Evolutionary conservation across 2,888 invertebrate species (phyloP).

Genomic region (Diarsia mendica): DNA sequence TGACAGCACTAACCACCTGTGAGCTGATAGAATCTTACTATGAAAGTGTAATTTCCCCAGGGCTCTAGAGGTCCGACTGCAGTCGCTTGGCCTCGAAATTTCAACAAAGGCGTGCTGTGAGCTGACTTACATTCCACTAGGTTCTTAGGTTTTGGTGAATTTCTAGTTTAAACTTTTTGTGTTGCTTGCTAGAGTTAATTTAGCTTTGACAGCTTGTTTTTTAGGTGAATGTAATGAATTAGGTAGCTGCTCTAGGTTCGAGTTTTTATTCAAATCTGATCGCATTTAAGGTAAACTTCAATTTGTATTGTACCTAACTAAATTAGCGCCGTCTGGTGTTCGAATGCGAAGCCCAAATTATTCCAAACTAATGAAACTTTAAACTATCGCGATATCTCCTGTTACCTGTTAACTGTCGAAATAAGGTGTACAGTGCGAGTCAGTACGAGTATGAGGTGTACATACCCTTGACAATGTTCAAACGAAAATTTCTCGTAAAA

Average conservation of each 20-base stretch:
- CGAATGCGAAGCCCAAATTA: neutral
- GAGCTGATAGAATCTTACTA: slow-evolving; percentile 49
- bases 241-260: neutral
- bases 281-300: neutral
- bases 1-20: slow-evolving; percentile 57
- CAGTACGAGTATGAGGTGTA: no score
- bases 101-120: slow-evolving; percentile 35
- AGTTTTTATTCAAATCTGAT: neutral
- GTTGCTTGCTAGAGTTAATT: neutral
- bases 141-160: slow-evolving; percentile 23
- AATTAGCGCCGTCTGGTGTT: neutral
- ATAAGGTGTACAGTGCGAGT: no score
- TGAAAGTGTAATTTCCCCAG: slow-evolving; percentile 56
- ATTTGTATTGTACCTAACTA: neutral
- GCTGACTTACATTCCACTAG: slow-evolving; percentile 22
- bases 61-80: slow-evolving; percentile 36
- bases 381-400: neutral
- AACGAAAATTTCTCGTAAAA: no score
- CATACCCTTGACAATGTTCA: no score
- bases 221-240: neutral
- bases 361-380: neutral
- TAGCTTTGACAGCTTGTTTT: neutral
- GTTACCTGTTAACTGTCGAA: no score
- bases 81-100: slow-evolving; percentile 41
- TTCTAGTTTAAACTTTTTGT: slow-evolving; percentile 5